Conservation (phyloP, 2,888 invertebrate genomes). For the Philonicus albiceps region DNA sequence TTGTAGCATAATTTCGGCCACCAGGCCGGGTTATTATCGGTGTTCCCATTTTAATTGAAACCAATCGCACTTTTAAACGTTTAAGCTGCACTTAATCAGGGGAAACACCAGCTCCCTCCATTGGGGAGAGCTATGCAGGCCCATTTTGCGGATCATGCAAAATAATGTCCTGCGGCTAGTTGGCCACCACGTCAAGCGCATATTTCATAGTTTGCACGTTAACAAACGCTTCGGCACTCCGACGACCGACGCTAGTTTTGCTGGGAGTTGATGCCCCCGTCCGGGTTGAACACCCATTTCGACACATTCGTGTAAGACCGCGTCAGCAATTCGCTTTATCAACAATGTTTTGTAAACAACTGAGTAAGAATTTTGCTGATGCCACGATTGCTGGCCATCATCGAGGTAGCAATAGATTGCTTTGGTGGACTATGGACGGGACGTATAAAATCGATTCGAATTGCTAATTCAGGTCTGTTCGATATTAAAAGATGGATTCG, state of each 20-base stretch:
- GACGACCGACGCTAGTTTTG: background rate
- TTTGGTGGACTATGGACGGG: background rate
- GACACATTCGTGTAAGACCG: background rate
- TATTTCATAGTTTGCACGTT: conserved; percentile 29
- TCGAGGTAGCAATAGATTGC: background rate
- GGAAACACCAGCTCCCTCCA: background rate
- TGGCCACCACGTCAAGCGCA: conserved; percentile 20
- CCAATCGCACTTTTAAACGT: conserved; percentile 12
- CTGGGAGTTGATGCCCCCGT: background rate
- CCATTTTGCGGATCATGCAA: conserved; percentile 29
- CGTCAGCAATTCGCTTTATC: background rate
- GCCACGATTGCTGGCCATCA: background rate
- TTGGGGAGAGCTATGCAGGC: background rate
- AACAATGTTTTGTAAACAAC: conserved; percentile 13
- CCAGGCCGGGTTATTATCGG: background rate
- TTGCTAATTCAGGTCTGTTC: background rate
- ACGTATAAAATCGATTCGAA: background rate
- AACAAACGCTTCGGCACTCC: conserved; percentile 17
- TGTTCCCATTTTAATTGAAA: conserved; percentile 27
- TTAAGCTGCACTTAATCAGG: background rate
- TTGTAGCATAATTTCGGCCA: background rate
- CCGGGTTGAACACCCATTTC: background rate
- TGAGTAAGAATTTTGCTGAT: conserved; percentile 15
- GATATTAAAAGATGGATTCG: background rate
- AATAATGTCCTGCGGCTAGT: conserved; percentile 35